Conservation (phyloP, 2,113 vertebrate species). For the Motacilla alba region DNA sequence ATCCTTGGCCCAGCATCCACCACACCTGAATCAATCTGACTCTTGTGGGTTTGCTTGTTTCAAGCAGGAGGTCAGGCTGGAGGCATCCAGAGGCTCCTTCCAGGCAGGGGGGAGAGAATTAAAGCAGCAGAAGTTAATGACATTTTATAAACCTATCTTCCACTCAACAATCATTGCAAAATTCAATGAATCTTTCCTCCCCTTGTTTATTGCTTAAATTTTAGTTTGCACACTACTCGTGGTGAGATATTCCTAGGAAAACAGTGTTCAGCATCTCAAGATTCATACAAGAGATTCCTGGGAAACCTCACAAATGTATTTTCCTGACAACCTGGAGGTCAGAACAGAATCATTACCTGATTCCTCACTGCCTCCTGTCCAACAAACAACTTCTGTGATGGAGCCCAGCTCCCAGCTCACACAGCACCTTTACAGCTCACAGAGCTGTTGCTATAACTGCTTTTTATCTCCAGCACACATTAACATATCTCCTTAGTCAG, state of each 20-base stretch:
- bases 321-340: not conserved
- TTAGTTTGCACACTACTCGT: not conserved
- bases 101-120: not conserved
- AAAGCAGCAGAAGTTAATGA: not conserved
- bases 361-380: not conserved
- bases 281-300: not conserved
- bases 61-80: not conserved
- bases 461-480: not conserved
- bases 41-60: not conserved
- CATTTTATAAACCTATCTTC: not conserved
- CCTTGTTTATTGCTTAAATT: not conserved
- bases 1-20: not conserved
- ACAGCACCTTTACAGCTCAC: not conserved
- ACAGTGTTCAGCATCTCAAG: accelerated
- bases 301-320: not conserved
- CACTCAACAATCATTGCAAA: not conserved
- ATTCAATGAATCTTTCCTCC: not conserved
- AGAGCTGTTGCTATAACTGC: not conserved
- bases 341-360: not conserved
- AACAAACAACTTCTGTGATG: not conserved
- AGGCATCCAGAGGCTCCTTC: not conserved
- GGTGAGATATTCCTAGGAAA: not conserved
- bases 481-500: not conserved
- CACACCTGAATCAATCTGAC: not conserved
- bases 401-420: not conserved